Evolutionary conservation across 2,113 vertebrate genomes (phyloP).

Genomic region (Eublepharis macularius): DNA sequence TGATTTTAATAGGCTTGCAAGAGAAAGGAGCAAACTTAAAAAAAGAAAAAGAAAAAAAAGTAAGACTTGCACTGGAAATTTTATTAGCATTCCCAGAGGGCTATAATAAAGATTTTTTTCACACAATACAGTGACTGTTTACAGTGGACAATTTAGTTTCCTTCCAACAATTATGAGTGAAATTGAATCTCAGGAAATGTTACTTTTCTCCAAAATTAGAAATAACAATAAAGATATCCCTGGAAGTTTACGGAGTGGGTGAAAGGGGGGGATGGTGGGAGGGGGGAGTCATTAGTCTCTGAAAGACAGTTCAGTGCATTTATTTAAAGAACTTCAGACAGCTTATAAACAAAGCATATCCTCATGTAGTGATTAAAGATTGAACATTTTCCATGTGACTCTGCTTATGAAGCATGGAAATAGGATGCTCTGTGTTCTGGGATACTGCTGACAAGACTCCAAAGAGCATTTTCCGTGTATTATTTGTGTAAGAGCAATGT

Average conservation of each 20-base stretch:
- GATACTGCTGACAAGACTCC: not conserved
- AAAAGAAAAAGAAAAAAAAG: slow-evolving; percentile 12
- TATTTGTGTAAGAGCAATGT: slow-evolving; percentile 16
- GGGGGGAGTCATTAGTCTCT: slow-evolving; percentile 50
- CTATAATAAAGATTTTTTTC: slow-evolving; percentile 76
- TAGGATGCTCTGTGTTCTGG: not conserved
- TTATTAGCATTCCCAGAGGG: slow-evolving; percentile 68
- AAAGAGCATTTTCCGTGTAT: slow-evolving; percentile 20
- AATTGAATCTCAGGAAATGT: slow-evolving; percentile 99
- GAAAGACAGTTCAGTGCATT: slow-evolving; percentile 57
- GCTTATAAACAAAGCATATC: slow-evolving; percentile 56
- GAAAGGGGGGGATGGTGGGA: not conserved
- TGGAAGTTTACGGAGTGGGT: slow-evolving; percentile 74
- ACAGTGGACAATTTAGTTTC: slow-evolving; percentile 93
- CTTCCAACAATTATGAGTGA: slow-evolving; percentile 99
- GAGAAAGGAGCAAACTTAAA: slow-evolving; percentile 41
- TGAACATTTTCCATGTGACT: not conserved
- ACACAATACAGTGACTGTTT: slow-evolving; percentile 90
- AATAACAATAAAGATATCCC: slow-evolving; percentile 89
- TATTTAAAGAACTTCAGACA: slow-evolving; percentile 64
- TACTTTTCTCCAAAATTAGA: slow-evolving; percentile 90
- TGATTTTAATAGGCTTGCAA: slow-evolving; percentile 51
- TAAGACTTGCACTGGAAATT: slow-evolving; percentile 55
- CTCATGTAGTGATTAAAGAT: not conserved
- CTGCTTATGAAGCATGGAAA: not conserved